Conservation (phyloP, 37 sponge, comb jelly and placozoan genomes). For the Dysidea cf. avara region DNA sequence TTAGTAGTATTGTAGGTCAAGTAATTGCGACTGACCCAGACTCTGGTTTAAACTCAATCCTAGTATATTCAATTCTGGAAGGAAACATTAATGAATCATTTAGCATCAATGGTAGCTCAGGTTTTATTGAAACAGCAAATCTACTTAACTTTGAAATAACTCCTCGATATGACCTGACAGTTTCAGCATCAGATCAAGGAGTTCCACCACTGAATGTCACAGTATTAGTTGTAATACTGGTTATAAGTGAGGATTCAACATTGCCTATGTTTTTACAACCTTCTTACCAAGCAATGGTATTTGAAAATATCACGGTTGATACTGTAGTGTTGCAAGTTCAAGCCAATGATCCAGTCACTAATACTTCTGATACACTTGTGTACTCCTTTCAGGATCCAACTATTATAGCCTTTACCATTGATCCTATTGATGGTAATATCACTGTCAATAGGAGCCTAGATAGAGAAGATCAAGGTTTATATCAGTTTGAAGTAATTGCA, state of each 20-base stretch:
- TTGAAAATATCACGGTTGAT: too few species aligned
- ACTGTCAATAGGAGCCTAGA: constrained; percentile 22
- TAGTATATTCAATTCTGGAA: neutral
- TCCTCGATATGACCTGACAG: constrained; percentile 51
- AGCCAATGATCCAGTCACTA: too few species aligned
- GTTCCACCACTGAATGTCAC: constrained; percentile 34
- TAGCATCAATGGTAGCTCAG: constrained; percentile 31
- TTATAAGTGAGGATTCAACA: too few species aligned
- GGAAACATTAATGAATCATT: constrained; percentile 1
- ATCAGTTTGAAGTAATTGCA: constrained; percentile 44
- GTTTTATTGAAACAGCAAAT: constrained; percentile 14
- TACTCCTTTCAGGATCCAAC: constrained; percentile 22
- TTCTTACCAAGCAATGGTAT: too few species aligned
- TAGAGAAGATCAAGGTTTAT: constrained; percentile 33
- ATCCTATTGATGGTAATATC: constrained; percentile 32
- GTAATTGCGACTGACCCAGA: constrained; percentile 48
- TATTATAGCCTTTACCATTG: constrained; percentile 42
- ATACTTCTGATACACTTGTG: too few species aligned
- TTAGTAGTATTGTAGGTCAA: constrained; percentile 11
- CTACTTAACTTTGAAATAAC: constrained; percentile 24
- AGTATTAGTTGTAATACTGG: constrained; percentile 26
- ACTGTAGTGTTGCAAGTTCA: too few species aligned
- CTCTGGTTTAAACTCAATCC: constrained; percentile 30
- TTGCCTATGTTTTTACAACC: too few species aligned
- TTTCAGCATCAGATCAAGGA: constrained; percentile 64